Conservation (phyloP, 2,888 invertebrate genomes). For the Himalopsyche kuldschensis region DNA sequence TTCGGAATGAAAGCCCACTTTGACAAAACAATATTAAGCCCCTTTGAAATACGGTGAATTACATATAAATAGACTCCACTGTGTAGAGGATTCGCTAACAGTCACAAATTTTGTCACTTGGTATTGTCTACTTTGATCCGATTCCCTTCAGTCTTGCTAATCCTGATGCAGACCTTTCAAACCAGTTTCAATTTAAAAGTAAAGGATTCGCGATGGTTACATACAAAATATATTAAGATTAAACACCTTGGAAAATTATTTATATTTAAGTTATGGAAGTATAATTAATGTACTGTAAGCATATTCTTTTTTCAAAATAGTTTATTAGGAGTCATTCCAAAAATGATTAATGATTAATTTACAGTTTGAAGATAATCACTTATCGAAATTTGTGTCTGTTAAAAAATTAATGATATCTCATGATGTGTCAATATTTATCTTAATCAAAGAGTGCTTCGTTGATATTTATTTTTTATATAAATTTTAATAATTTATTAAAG, state of each 20-base stretch:
- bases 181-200: not conserved
- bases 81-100: not conserved
- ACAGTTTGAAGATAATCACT: not conserved
- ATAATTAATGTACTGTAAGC: too few relatives aligned
- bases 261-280: too few relatives aligned
- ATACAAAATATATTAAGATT: too few relatives aligned
- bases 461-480: too few relatives aligned
- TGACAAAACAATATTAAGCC: not conserved
- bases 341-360: too few relatives aligned
- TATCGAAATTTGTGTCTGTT: too few relatives aligned
- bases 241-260: not conserved
- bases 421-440: too few relatives aligned
- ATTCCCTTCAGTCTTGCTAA: not conserved
- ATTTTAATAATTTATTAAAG: too few relatives aligned
- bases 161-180: not conserved
- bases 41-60: not conserved
- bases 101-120: not conserved
- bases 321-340: too few relatives aligned
- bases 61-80: not conserved
- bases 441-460: too few relatives aligned
- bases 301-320: too few relatives aligned
- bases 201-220: not conserved
- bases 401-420: too few relatives aligned
- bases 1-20: not conserved
- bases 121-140: not conserved